Evolutionary conservation across 1,140 invertebrate genomes (phyloP).

Genomic region (Acromyrmex charruanus): DNA sequence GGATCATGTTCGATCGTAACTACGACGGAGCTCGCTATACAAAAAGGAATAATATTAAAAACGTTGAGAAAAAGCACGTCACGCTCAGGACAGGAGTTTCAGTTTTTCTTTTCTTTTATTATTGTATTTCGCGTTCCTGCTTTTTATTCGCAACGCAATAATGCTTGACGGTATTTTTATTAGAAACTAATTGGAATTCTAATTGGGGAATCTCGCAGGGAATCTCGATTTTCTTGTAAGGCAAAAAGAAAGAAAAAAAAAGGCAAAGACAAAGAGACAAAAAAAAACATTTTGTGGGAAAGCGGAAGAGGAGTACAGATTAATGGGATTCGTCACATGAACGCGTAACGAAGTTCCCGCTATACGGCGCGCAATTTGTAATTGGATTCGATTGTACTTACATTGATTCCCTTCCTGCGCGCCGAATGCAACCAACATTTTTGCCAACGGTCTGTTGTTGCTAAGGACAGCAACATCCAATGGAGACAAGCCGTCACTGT

Average conservation of each 20-base stretch:
- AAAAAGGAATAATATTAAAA: conserved; percentile 33
- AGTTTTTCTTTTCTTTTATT: neutral
- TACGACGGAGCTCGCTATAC: conserved; percentile 1
- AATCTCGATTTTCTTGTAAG: conserved; percentile 33
- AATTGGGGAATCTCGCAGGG: conserved; percentile 22
- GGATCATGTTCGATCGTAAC: neutral
- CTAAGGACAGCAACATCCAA: conserved; percentile 96
- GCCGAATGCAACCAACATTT: conserved; percentile 95
- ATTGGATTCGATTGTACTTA: conserved; percentile 88
- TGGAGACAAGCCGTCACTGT: conserved; percentile 95
- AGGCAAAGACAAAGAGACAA: neutral
- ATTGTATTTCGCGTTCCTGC: neutral
- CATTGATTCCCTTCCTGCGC: conserved; percentile 95
- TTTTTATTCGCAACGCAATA: conserved; percentile 64
- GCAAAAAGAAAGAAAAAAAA: neutral
- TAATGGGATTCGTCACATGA: conserved; percentile 19
- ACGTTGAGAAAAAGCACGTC: neutral
- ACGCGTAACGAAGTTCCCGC: conserved; percentile 29
- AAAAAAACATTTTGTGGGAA: conserved; percentile 13
- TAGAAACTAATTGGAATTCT: neutral
- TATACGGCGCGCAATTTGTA: conserved; percentile 14
- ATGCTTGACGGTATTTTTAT: conserved; percentile 69
- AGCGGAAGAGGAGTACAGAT: conserved; percentile 11
- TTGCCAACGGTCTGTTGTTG: conserved; percentile 94
- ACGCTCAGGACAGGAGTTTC: neutral